phyloP scores from a whole-genome alignment of 2,888 invertebrate genomes.

The Scaptomyza polygonia region DNA sequence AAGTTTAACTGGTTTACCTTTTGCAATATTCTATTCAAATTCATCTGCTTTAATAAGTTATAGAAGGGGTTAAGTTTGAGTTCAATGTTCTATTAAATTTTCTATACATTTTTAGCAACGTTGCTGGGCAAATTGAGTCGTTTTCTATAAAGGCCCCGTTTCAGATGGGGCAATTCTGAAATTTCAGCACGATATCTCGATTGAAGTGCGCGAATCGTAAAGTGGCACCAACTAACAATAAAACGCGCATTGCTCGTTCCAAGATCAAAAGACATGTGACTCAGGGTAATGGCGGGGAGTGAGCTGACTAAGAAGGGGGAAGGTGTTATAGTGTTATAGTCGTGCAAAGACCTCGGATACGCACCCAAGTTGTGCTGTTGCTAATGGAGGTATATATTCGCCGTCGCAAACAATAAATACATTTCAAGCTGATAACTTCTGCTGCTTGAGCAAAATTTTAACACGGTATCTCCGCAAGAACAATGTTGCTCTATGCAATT shows the following conservation, averaged over 20 bases:
- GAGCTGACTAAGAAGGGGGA: neutral
- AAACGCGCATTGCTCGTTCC: constrained; percentile 32
- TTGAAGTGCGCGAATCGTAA: constrained; percentile 60
- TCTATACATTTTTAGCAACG: constrained; percentile 42
- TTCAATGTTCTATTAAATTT: constrained; percentile 20
- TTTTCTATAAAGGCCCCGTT: constrained; percentile 46
- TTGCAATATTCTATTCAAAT: neutral
- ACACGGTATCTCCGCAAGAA: constrained; percentile 67
- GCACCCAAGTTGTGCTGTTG: constrained; percentile 15
- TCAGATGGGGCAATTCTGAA: constrained; percentile 38
- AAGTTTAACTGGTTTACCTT: neutral
- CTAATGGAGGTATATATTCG: constrained; percentile 9
- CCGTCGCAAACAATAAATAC: constrained; percentile 56
- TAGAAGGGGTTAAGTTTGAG: neutral
- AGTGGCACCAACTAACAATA: constrained; percentile 36
- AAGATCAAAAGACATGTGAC: constrained; percentile 16
- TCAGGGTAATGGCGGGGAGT: neutral
- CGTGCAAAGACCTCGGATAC: constrained; percentile 37
- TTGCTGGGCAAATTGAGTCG: constrained; percentile 49
- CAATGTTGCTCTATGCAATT: constrained; percentile 4
- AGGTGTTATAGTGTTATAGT: neutral
- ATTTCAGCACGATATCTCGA: constrained; percentile 75
- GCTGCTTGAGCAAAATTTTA: constrained; percentile 68
- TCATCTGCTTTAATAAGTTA: constrained; percentile 3
- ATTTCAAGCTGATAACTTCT: constrained; percentile 70